Base-by-base conservation (phyloP, 2,888 invertebrate species). In the Tineola bisselliella region DNA sequence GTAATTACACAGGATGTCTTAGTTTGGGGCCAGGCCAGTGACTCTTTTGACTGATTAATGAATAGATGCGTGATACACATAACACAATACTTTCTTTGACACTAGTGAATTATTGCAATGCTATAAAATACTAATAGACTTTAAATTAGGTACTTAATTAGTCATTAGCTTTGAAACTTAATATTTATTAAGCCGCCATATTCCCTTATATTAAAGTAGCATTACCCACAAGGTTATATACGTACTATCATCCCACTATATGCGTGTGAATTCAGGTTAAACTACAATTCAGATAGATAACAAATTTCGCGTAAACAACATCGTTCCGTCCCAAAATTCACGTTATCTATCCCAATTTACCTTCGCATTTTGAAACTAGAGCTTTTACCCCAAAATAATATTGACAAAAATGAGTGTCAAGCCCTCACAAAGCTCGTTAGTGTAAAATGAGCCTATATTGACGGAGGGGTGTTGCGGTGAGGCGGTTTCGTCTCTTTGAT, bases 321-420 rank as follows among this genome's bases (percentile, higher is more conserved):
- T 38, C n/a, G 38, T 38, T 6, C n/a, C 38, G 38, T 38, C 38
- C 38, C 38, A 38, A 38, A 38, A 38, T n/a, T 10, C 38, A 38
- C 10, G 10, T 38, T 38, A 48, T 48, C 13, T 48, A 48, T 48
- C 15, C 48, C 48, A 48, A 17, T 48, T 48, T 48, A 48, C 48
- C 48, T 54, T 25, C 54, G 25, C 25, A 18, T 54, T 54, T 5
- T 54, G 54, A 54, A 54, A 54, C 54, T 54, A 54, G 54, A 54
- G 25, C 18, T n/a, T 38, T n/a, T n/a, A 25, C 54, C 25, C 54
- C 8, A 18, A 54, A 54, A 54, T 54, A 54, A 54, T 25, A 54
- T 54, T 54, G 54, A 54, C 54, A 54, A 54, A 54, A 54, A 54
- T 54, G 25, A 54, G 19, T 54, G 54, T 54, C 54, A 54, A 38